phyloP scores from a whole-genome alignment of 2,113 vertebrate genomes.

The Antechinus flavipes region DNA sequence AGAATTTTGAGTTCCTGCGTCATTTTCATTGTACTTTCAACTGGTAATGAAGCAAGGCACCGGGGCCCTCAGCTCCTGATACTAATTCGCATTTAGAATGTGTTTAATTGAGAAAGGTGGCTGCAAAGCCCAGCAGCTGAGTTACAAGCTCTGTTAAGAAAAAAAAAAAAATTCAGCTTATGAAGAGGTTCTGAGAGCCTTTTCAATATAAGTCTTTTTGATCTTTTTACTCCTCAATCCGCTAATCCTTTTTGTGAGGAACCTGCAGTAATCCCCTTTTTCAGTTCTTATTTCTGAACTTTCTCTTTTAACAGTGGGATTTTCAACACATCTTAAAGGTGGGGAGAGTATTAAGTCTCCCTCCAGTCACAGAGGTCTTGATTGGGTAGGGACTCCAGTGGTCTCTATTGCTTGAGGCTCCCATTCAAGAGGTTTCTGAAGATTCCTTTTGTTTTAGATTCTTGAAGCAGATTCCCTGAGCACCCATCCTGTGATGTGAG shows the following conservation, averaged over 20 bases:
- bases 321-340: background rate
- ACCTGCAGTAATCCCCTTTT: slow-evolving; percentile 42
- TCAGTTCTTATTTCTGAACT: slow-evolving; percentile 49
- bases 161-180: slow-evolving; percentile 28
- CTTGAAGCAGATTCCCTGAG: background rate
- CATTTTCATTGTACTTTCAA: background rate
- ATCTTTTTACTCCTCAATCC: slow-evolving; percentile 36
- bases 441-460: background rate
- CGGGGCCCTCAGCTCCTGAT: background rate
- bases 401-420: accelerated
- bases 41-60: background rate
- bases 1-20: slow-evolving; percentile 8
- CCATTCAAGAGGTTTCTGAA: accelerated
- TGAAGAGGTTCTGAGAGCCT: slow-evolving; percentile 43
- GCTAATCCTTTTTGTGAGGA: slow-evolving; percentile 58
- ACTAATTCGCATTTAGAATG: slow-evolving; percentile 52
- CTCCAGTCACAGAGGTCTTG: accelerated
- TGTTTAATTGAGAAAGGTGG: slow-evolving; percentile 38
- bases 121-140: slow-evolving; percentile 28
- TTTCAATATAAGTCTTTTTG: slow-evolving; percentile 53
- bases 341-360: background rate
- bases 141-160: background rate
- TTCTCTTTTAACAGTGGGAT: slow-evolving; percentile 61
- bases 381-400: background rate
- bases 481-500: background rate